Evolutionary conservation across 2,888 invertebrate species (phyloP).

Genomic region (Allophyes oxyacanthae): DNA sequence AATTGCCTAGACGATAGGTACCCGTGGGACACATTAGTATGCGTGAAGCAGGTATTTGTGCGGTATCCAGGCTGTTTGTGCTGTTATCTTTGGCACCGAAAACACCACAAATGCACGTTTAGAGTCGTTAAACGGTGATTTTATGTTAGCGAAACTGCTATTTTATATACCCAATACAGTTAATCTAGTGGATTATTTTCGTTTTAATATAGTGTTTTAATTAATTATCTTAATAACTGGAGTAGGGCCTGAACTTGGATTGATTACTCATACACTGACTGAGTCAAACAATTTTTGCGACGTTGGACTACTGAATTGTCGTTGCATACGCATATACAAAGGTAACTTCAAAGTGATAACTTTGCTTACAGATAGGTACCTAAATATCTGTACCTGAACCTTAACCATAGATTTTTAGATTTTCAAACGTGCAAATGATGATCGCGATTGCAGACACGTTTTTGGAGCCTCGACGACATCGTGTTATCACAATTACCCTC

Average conservation of each 20-base stretch:
- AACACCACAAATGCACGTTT: slow-evolving; percentile 44
- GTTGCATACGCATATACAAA: no score
- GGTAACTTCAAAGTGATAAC: no score
- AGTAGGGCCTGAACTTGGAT: no score
- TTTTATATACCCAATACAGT: slow-evolving; percentile 16
- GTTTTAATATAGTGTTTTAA: not conserved
- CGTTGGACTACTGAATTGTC: no score
- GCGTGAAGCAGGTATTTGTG: slow-evolving; percentile 50
- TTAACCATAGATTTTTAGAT: slow-evolving; percentile 30
- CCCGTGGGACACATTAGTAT: slow-evolving; percentile 52
- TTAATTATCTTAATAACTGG: not conserved
- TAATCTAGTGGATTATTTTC: not conserved
- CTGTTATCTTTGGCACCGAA: slow-evolving; percentile 52
- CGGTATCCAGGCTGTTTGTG: slow-evolving; percentile 32
- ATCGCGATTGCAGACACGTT: slow-evolving; percentile 68
- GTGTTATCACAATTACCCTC: slow-evolving; percentile 71
- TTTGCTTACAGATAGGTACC: no score
- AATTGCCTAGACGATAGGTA: slow-evolving; percentile 23
- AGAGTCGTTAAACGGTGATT: slow-evolving; percentile 38
- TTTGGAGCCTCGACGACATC: slow-evolving; percentile 60
- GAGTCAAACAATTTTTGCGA: no score
- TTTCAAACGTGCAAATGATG: slow-evolving; percentile 41
- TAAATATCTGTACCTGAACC: not conserved
- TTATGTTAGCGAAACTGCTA: slow-evolving; percentile 18
- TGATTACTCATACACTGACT: no score